Base-by-base conservation (phyloP, 1,140 invertebrate species). In the Lepidurus packardi region DNA sequence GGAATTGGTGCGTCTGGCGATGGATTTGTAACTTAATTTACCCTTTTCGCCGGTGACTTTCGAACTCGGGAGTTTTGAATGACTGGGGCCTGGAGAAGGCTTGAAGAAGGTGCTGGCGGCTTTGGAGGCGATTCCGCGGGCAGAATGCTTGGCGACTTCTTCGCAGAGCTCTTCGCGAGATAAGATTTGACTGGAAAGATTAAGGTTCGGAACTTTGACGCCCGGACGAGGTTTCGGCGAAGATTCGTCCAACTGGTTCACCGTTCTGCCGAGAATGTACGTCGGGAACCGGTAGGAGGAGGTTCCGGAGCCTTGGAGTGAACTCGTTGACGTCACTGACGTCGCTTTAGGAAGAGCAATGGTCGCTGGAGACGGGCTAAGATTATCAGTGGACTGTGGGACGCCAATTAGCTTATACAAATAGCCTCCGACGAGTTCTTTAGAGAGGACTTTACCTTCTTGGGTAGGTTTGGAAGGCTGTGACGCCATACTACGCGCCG, bases 61-160 rank as follows among this genome's bases (percentile, higher is more conserved):
- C 2, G 34, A 34, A 34, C 34, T 34, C 3, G 34, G 34, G 0
- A 34, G 34, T 4, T 34, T 34, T 34, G 34, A 34, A 34, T 34
- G 34, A 9, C 16, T 65, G 7, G 45, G 45, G 9, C 16, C 21
- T 1, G 53, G 53, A 5, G 53, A 65, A 13, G 53, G 16, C 7
- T 65, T 65, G 21, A 65, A 21, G 53, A 65, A 16, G 6, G 1
- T 7, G 13, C 13, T 7, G 13, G 53, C 53, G 16, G 16, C 53
- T 16, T 13, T 65, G 53, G 21, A 65, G 53, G 53, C 13, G n/a
- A 13, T 16, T 65, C 7, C 16, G 53, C 16, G 16, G 21, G 13
- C 8, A 65, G 53, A 65, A 65, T n/a, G 53, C 21, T 65, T 65
- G 53, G 53, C n/a, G 53, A 65, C 53, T 65, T 65, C 53, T 65